Evolutionary conservation across 2,113 vertebrate species (phyloP), one percentile per base, ranked within the genome.

Genomic region (Nyctibius bracteatus): DNA sequence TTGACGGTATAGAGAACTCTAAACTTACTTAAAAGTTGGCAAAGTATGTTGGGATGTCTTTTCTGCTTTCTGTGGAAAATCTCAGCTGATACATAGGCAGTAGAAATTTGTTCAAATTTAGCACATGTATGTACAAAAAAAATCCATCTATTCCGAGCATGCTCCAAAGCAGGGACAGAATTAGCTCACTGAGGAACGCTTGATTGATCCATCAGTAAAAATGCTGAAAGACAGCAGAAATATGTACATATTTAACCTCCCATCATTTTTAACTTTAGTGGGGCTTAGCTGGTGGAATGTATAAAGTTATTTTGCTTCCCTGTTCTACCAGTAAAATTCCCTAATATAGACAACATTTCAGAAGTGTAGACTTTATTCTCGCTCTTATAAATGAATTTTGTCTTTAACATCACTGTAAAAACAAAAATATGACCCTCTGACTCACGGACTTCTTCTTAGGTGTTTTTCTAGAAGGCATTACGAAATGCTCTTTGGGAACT

Each of bases 141-240:
- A 65, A 47, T 67, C 47, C 33, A 49, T 84, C 57, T 73, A 46
- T 14, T n/a, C 62, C 0, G 1, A 92, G 21, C 63, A 55, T 90
- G 43, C n/a, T 93, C 74, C 54, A 83, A 90, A 90, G 25, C 33
- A 88, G 59, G 63, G 51, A 88, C 82, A 90, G 55, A 96, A 73
- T 94, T 93, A 96, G 57, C 88, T 84, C 37, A 43, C 77, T 54
- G 37, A 88, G 58, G 67, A 92, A 68, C 28, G 43, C 37, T 91
- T 92, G 92, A 91, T 84, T 94, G 95, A 94, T 92, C 61, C 83
- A 91, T 51, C 80, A 74, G 68, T 63, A 91, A 84, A 96, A 94
- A 75, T 87, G 72, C 86, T 74, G 80, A 83, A 94, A 92, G 80
- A 15, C 75, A 92, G 88, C 68, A 91, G 86, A 92, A 92, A 52